Evolutionary conservation across 2,797 vertebrate species (phyloP).

Genomic region (Periparus ater): DNA sequence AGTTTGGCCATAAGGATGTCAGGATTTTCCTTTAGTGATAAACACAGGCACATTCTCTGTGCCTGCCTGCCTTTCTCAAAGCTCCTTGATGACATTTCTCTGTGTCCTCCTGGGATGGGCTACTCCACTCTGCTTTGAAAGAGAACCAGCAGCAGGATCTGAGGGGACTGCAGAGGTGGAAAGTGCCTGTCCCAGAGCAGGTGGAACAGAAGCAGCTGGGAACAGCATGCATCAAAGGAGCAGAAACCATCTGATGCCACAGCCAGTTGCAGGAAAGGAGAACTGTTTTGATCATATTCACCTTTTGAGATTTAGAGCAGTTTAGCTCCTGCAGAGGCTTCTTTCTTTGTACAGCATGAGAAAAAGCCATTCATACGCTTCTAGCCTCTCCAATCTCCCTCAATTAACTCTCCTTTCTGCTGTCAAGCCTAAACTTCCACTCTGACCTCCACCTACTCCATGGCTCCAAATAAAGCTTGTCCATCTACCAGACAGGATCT

Average conservation of each 20-base stretch:
- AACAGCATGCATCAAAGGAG: conserved; percentile 16
- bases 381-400: not conserved
- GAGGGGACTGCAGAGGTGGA: not conserved
- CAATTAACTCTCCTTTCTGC: not conserved
- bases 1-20: not conserved
- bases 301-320: conserved; percentile 4
- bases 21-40: not conserved
- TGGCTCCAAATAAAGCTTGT: not conserved
- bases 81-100: not conserved
- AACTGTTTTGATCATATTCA: conserved; percentile 28
- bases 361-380: not conserved
- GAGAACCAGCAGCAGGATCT: not conserved
- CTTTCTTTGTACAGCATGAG: not conserved
- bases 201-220: not conserved
- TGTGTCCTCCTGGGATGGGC: not conserved
- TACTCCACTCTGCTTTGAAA: not conserved
- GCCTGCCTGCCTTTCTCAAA: not conserved
- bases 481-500: not conserved
- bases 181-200: not conserved
- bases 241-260: not conserved
- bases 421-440: not conserved
- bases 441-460: not conserved
- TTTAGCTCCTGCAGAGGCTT: not conserved
- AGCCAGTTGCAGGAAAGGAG: not conserved
- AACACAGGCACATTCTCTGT: not conserved